Percentiles rank a stretch among this genome's conserved stretches.
These are phyloP conservation scores for Microlaimidae sp. DNA, from an alignment of 2,888 invertebrate species.

Conservation along the genomic window DNA sequence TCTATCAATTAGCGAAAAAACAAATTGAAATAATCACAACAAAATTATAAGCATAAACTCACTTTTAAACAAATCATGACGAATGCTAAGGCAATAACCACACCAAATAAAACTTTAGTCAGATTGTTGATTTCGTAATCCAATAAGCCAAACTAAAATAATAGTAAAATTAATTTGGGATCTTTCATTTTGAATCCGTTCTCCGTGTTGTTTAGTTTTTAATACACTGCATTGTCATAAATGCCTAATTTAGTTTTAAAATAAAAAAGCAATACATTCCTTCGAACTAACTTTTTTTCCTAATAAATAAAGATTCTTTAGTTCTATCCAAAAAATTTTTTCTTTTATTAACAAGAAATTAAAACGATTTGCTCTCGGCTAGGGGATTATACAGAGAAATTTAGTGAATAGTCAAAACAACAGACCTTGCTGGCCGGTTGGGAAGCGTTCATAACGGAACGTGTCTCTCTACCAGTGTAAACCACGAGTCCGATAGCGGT, in stretches of 20 bases:
- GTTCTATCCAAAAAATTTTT: no score
- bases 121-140: conserved; percentile 90
- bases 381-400: not conserved
- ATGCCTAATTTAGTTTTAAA: no score
- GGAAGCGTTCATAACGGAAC: conserved; percentile 97
- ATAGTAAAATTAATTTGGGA: not conserved
- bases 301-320: no score
- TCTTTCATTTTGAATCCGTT: no score
- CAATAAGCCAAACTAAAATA: conserved; percentile 51
- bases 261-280: no score
- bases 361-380: no score
- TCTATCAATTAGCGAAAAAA: not conserved
- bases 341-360: no score
- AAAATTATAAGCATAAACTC: conserved; percentile 11
- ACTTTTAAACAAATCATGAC: conserved; percentile 83
- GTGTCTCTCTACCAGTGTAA: conserved; percentile 86
- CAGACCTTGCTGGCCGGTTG: conserved; percentile 75
- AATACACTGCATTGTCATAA: no score
- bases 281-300: no score
- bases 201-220: no score
- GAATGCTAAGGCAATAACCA: conserved; percentile 70
- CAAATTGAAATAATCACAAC: not conserved
- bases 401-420: not conserved
- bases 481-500: conserved; percentile 84
- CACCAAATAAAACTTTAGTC: conserved; percentile 79